Base-by-base conservation (phyloP, 1,140 invertebrate species). In the Lasaia peninsularis region DNA sequence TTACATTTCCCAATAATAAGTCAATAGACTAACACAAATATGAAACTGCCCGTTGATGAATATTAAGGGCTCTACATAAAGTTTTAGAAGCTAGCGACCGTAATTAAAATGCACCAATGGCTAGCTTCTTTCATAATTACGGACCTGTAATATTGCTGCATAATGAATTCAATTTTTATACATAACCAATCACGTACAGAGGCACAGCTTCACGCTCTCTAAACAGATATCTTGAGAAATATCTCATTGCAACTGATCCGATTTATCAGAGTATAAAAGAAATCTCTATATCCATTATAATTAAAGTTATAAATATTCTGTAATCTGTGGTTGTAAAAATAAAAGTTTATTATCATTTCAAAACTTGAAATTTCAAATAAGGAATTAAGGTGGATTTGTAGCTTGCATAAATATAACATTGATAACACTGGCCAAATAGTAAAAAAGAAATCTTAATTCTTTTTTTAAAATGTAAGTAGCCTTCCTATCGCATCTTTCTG, bases 161-260 rank as follows among this genome's bases (percentile, higher is more conserved):
- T 48, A 20, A 48, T 48, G 16, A 48, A 21, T 48, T n/a, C 40
- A 48, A 48, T 20, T 48, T 48, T 48, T 48, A 18, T 48, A 48
- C 40, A 48, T 48, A 48, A 20, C 40, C 40, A 48, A 48, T 48
- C 40, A 48, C 40, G 40, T 48, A 44, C 14, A 48, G 16, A 21
- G 56, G 44, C 49, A 40, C 33, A 31, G 50, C 60, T 63, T 67
- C 63, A 73, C 71, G 71, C 71, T 73, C 71, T 73, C 71, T 73
- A 62, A 62, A 70, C 71, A 73, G 65, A 66, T 68, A 73, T 73
- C 71, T 68, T 62, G 52, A 69, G 61, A 67, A 69, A 69, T 64
- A 64, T 64, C 62, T 37, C 49, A 34, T 64, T 64, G 62, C 62
- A 56, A 16, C 31, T 35, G 62, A 28, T 60, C 62, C 51, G 60